Evolutionary conservation across 2,888 invertebrate species (phyloP).

Genomic region (Phlogophora meticulosa): DNA sequence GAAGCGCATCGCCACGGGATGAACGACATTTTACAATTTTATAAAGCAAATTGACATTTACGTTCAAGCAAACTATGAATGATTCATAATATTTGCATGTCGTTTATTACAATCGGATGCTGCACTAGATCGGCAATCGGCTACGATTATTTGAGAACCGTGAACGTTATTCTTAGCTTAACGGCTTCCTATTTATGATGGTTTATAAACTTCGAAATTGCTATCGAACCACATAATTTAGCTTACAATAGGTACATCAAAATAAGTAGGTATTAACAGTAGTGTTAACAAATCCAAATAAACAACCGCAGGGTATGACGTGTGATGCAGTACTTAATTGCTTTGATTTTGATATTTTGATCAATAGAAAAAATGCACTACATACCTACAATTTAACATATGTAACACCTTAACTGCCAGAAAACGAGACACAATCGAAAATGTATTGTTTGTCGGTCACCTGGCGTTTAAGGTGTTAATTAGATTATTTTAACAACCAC

Average conservation of each 20-base stretch:
- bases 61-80: conserved; percentile 9
- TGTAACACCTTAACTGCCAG: no score
- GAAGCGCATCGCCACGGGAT: not conserved
- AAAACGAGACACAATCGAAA: no score
- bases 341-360: no score
- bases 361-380: no score
- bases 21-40: conserved; percentile 16
- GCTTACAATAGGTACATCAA: not conserved
- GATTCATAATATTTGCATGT: conserved; percentile 27
- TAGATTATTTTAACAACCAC: no score
- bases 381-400: no score
- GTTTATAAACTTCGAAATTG: not conserved
- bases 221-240: not conserved
- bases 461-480: no score
- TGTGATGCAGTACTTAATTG: no score
- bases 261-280: no score
- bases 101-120: conserved; percentile 37
- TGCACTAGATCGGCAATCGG: not conserved
- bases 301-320: no score
- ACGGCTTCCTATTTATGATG: not conserved
- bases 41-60: conserved; percentile 28
- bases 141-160: conserved; percentile 18
- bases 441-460: no score
- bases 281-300: no score
- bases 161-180: conserved; percentile 29